These are phyloP conservation scores for Psittacula echo DNA, from an alignment of 2,797 vertebrate species.

Conservation along the genomic window DNA sequence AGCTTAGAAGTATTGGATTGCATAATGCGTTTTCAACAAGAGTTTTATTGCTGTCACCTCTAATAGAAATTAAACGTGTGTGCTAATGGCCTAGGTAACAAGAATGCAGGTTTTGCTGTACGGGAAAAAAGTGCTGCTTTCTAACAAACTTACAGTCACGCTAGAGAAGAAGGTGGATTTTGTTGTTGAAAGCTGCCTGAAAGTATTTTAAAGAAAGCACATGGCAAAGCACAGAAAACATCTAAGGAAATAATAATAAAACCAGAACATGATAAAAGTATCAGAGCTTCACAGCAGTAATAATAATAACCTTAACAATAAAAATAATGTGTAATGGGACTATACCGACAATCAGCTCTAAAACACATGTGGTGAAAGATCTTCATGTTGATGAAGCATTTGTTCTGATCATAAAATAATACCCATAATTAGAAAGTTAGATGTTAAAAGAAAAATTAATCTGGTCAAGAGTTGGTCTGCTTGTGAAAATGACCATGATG, in stretches of 20 bases:
- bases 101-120: background rate
- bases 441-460: background rate
- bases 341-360: background rate
- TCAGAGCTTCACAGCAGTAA: background rate
- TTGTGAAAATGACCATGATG: background rate
- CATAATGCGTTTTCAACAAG: conserved; percentile 1
- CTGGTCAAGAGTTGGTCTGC: background rate
- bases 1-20: background rate
- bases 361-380: background rate
- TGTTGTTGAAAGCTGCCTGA: background rate
- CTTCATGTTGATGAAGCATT: background rate
- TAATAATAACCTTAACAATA: background rate
- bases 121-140: background rate
- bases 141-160: background rate
- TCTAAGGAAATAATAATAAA: background rate
- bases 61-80: conserved; percentile 31
- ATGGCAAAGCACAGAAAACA: background rate
- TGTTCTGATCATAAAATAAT: background rate
- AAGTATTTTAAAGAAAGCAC: conserved; percentile 1
- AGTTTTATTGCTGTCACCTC: conserved; percentile 46
- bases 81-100: background rate
- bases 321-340: background rate
- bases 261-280: background rate
- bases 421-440: background rate
- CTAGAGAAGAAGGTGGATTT: conserved; percentile 14